Conservation (phyloP, 2,113 vertebrate species). For the Origma solitaria region DNA sequence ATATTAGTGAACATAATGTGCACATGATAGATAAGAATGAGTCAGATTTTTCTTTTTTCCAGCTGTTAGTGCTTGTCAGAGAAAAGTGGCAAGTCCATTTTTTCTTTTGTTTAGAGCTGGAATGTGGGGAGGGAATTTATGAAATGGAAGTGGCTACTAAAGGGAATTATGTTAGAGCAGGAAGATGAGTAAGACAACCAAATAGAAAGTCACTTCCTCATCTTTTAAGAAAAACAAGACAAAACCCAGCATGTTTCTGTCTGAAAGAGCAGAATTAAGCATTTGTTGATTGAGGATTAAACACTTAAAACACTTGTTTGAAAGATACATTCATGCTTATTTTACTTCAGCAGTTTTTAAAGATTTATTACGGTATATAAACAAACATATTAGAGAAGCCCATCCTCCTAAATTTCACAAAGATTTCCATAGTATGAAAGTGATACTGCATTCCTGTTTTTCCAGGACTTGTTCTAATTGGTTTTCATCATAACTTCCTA, state of each 20-base stretch:
- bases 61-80: neutral
- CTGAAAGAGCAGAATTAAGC: neutral
- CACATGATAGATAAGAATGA: neutral
- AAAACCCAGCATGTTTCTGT: neutral
- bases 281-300: neutral
- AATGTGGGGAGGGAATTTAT: neutral
- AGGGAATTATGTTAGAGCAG: neutral
- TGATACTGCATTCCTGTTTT: neutral
- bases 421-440: neutral
- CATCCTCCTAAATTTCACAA: neutral
- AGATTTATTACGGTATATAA: neutral
- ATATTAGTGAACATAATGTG: neutral
- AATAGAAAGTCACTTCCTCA: neutral
- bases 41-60: no score
- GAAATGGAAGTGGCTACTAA: neutral
- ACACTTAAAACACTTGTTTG: neutral
- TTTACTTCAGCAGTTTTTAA: neutral
- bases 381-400: neutral
- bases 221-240: neutral
- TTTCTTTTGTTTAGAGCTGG: neutral
- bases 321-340: neutral
- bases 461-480: neutral
- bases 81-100: rapidly evolving
- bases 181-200: neutral
- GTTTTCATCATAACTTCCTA: neutral